Base-by-base conservation (phyloP, 2,797 vertebrate species). In the Lateolabrax maculatus region DNA sequence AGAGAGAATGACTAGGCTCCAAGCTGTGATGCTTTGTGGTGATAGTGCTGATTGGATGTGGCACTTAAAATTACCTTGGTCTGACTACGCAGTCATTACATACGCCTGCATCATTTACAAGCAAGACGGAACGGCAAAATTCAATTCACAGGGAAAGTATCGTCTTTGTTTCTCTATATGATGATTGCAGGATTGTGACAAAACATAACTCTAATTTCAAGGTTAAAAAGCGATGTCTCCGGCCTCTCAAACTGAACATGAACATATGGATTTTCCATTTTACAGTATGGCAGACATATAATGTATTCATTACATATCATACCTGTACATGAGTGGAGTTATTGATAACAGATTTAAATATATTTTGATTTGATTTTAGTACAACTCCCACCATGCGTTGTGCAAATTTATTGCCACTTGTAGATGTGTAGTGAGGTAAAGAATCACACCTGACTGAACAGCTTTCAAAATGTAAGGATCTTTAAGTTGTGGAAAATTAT, bases 1-100 rank as follows among this genome's bases (percentile, higher is more conserved):
- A 60, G 63, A 67, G 73, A 80, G 81, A 85, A 62, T 11, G 83
- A 78, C 81, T 58, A 72, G 12, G 23, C 66, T 79, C 82, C 78
- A 44, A 81, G 86, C 90, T 91, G 92, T 63, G 78, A 91, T 89
- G 74, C 86, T 86, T 93, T 88, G 89, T 79, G 86, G 85, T 80
- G 85, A 86, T 79, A 79, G 81, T 25, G 74, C 81, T 94, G 92
- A 95, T 94, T 94, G 91, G 87, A 92, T 60, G 88, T 92, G 93
- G 90, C 94, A 92, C 84, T 71, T 77, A 48, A 87, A 93, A 93
- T 92, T 75, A 90, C 90, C 89, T 49, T 41, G 84, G 83, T 86
- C 87, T 79, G 89, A 90, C 89, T 87, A 11, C 73, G 77, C 87
- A 78, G 84, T 89, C 87, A 85, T 93, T 91, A 91, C 87, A 58